Percentiles rank a stretch among this genome's conserved stretches.
phyloP scores from a whole-genome alignment of 2,797 vertebrate genomes.

The Syncerus caffer region DNA sequence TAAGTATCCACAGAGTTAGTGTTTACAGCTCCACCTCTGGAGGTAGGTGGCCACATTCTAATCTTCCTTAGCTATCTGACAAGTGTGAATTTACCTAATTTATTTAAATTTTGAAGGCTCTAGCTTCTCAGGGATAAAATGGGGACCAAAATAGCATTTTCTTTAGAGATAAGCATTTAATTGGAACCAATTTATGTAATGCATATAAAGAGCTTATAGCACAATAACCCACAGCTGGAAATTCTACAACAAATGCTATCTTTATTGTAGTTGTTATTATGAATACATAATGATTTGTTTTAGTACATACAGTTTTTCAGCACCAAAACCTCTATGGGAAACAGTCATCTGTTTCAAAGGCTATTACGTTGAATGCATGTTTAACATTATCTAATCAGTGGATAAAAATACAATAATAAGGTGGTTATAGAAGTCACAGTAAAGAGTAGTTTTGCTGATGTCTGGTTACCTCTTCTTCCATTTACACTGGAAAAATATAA shows the following conservation, averaged over 20 bases:
- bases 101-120: background rate
- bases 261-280: background rate
- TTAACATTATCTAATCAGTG: background rate
- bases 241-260: background rate
- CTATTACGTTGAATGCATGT: background rate
- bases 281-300: background rate
- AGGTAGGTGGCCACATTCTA: background rate
- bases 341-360: slow-evolving; percentile 10
- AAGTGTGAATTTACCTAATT: background rate
- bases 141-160: background rate
- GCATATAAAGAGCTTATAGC: background rate
- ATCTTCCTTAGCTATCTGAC: background rate
- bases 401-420: background rate
- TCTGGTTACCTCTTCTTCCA: background rate
- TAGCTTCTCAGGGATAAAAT: background rate
- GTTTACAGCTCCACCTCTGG: background rate
- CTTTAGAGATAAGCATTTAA: background rate
- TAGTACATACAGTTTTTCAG: background rate
- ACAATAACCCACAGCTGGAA: background rate
- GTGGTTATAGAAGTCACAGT: background rate
- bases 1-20: background rate
- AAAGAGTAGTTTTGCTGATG: background rate
- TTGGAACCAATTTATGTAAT: background rate
- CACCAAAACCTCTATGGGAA: background rate
- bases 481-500: background rate